These are phyloP conservation scores for Lasiommata megera DNA, from an alignment of 2,888 invertebrate genomes.

Conservation along the genomic window DNA sequence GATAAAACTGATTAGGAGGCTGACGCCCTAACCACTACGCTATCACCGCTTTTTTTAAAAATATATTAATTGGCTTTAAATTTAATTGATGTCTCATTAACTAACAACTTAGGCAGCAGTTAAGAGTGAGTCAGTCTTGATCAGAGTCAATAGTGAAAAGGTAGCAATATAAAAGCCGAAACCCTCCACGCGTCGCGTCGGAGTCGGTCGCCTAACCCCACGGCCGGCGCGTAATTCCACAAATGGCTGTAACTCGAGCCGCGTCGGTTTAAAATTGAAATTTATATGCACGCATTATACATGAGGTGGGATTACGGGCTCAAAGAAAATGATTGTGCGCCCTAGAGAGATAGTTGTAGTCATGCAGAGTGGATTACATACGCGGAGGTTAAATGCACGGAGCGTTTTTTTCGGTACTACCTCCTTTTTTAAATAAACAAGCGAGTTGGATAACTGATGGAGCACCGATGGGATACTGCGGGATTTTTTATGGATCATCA, in stretches of 20 bases:
- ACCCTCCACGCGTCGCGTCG: constrained; percentile 10
- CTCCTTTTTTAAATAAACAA: not conserved
- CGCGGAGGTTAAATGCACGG: constrained; percentile 9
- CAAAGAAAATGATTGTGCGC: constrained; percentile 48
- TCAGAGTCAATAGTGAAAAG: too few species aligned
- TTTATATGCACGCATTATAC: constrained; percentile 78
- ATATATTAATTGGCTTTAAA: too few species aligned
- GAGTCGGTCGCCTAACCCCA: constrained; percentile 34
- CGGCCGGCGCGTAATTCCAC: constrained; percentile 60
- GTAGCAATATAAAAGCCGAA: constrained; percentile 9
- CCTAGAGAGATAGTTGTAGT: constrained; percentile 42
- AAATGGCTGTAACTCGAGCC: constrained; percentile 75
- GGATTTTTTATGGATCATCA: too few species aligned
- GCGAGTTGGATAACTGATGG: too few species aligned
- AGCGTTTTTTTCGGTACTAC: too few species aligned
- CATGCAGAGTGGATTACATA: constrained; percentile 35
- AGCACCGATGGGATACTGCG: too few species aligned
- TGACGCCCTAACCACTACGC: too few species aligned
- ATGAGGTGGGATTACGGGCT: constrained; percentile 64
- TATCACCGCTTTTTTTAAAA: too few species aligned
- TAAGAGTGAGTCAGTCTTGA: too few species aligned
- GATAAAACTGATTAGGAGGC: too few species aligned
- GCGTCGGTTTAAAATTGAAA: constrained; percentile 78
- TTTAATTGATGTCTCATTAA: too few species aligned
- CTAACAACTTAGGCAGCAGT: too few species aligned